These are phyloP conservation scores for Acanthisitta chloris DNA, from an alignment of 2,113 vertebrate species.

Conservation along the genomic window DNA sequence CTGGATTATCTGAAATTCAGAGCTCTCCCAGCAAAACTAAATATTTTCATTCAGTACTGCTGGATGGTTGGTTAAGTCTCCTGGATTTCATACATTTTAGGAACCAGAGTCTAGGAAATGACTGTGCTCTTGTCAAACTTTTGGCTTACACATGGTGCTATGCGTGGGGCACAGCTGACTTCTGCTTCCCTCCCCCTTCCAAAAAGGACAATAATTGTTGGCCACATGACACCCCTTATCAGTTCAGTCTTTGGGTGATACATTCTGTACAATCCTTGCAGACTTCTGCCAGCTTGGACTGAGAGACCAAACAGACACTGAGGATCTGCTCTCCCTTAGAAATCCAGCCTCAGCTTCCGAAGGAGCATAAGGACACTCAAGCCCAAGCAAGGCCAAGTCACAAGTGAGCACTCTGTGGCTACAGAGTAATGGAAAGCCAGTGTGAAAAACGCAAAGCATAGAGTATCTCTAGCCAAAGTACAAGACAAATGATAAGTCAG, in stretches of 20 bases:
- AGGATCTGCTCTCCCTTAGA: not conserved
- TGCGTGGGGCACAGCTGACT: rapidly evolving
- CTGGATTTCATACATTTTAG: not conserved
- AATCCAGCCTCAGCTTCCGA: not conserved
- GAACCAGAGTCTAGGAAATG: not conserved
- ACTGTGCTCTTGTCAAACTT: not conserved
- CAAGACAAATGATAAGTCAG: not conserved
- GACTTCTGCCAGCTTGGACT: not conserved
- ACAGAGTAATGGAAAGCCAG: not conserved
- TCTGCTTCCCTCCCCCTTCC: not conserved
- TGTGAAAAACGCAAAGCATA: not conserved
- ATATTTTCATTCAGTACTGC: not conserved
- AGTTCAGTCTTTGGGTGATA: not conserved
- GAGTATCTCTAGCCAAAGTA: not conserved
- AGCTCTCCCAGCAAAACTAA: not conserved
- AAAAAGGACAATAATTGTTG: not conserved
- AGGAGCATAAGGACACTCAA: not conserved
- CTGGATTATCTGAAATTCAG: not conserved
- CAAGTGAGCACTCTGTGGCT: not conserved
- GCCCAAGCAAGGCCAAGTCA: not conserved
- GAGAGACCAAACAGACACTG: not conserved
- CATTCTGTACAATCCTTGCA: not conserved
- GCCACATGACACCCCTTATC: not conserved
- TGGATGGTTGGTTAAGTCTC: not conserved
- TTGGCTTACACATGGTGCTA: not conserved